Evolutionary conservation across 2,113 vertebrate species (phyloP).

Genomic region (Promerops cafer): DNA sequence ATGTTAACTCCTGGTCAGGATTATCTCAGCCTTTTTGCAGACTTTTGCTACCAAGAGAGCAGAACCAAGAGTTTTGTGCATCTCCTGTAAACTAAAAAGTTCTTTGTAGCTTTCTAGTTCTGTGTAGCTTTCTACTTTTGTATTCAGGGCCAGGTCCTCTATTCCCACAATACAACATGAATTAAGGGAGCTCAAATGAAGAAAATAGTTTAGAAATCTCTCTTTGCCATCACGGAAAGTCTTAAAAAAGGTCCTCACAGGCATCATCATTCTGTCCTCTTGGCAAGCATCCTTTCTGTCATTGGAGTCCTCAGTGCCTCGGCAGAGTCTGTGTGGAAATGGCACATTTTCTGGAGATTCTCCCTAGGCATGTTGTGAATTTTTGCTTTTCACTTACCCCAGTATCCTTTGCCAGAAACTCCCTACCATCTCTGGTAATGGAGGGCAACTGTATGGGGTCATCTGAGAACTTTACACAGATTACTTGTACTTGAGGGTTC

Average conservation of each 20-base stretch:
- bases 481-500: background rate
- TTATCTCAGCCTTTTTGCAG: background rate
- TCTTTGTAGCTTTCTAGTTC: background rate
- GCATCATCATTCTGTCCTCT: background rate
- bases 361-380: background rate
- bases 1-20: background rate
- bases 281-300: background rate
- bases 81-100: background rate
- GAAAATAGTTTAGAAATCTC: background rate
- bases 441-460: background rate
- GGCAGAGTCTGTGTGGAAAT: background rate
- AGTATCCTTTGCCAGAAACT: background rate
- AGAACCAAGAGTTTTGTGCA: background rate
- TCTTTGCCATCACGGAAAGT: background rate
- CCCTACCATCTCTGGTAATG: background rate
- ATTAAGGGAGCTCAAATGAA: background rate
- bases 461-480: background rate
- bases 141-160: background rate
- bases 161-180: background rate
- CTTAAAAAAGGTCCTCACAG: background rate
- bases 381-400: background rate
- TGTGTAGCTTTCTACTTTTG: background rate
- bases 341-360: background rate
- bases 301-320: background rate
- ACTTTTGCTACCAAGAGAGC: background rate